phyloP scores from a whole-genome alignment of 2,888 invertebrate species.

The Chymomyza procnemis region DNA sequence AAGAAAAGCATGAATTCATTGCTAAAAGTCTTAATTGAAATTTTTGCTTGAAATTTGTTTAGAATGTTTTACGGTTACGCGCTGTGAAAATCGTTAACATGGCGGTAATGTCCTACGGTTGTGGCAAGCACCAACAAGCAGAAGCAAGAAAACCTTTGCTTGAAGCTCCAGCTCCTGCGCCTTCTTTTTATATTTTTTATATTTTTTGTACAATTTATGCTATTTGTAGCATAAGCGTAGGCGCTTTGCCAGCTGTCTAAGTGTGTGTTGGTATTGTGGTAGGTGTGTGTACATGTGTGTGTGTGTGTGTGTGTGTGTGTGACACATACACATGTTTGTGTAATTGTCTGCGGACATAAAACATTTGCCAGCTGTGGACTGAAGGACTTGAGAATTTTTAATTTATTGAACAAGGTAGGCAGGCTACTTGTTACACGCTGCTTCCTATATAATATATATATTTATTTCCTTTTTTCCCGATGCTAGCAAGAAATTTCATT shows the following conservation, averaged over 20 bases:
- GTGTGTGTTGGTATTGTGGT: neutral
- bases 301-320: conserved; percentile 15
- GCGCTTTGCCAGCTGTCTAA: neutral
- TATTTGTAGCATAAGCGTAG: neutral
- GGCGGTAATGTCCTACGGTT: neutral
- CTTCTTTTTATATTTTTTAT: neutral
- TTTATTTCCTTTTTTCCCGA: neutral
- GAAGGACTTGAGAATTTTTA: neutral
- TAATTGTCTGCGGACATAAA: neutral
- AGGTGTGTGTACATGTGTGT: neutral
- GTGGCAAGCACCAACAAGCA: too few relatives aligned
- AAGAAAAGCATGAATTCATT: conserved; percentile 59
- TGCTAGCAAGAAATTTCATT: neutral
- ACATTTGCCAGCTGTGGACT: neutral
- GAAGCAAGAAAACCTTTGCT: too few relatives aligned
- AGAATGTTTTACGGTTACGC: conserved; percentile 37
- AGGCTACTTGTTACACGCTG: neutral
- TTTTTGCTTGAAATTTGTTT: conserved; percentile 68
- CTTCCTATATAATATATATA: too few relatives aligned
- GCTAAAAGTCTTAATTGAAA: conserved; percentile 72
- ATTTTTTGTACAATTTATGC: neutral
- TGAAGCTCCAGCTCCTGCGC: too few relatives aligned
- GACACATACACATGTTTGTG: neutral
- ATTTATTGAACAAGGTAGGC: neutral
- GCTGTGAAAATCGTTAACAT: neutral